Base-by-base conservation (phyloP, 2,888 invertebrate species). In the Limenitis camilla region DNA sequence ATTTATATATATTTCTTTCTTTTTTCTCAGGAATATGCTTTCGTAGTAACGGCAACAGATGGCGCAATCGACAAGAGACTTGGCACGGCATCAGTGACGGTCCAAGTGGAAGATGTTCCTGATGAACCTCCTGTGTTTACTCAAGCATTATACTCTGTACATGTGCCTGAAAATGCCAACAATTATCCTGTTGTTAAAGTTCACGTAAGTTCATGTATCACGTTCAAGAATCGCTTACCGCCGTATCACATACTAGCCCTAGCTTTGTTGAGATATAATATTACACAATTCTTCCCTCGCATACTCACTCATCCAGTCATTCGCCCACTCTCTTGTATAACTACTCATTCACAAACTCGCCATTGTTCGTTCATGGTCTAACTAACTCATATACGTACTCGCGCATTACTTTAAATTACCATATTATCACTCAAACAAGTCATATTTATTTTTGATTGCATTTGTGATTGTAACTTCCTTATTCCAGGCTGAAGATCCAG, bases 11-110 rank as follows among this genome's bases (percentile, higher is more conserved):
- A 8, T 38, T 10, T 29, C 36, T 4, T 39, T 29, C 9, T 7
- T 11, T 70, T 76, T 3, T 76, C n/a, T n/a, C n/a, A 93, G 92
- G 91, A 91, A 40, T 93, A 94, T 69, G 90, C 90, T 57, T 94
- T 96, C 76, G 95, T 96, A 39, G 95, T 96, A 6, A 96, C 96
- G 0, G 96, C 96, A 1, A 93, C 91, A 71, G 97, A 97, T 71
- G 94, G 95, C 19, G 96, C 95, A 0, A 91, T 93, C 0, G 95
- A 96, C 86, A 92, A 94, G 4, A 89, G 96, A 9, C 86, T 96
- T 35, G 95, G 96, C 2, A 96, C 96, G 0, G 95, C 96, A 0
- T 94, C 95, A 0, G 95, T 96, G 7, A 93, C 94, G 0, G 92
- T 97, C 0, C 86, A 89, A 63, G 95, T 96, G 0, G 86, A 91